Base-by-base conservation (phyloP, 2,113 vertebrate genomes). In the Etia nguti region DNA sequence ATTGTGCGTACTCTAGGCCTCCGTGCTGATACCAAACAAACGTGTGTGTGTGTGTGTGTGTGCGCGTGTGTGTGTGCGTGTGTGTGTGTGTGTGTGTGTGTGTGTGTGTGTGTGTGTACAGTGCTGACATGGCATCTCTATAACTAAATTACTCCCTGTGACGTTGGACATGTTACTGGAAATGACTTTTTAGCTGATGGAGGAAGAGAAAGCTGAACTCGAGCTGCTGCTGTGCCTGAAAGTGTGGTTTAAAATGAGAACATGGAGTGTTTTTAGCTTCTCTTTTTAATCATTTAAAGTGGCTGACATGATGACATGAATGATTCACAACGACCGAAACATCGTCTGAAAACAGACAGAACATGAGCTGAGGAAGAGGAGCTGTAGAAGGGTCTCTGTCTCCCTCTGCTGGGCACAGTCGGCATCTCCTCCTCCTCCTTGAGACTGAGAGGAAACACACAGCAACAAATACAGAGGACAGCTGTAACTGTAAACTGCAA, bases 251-350 rank as follows among this genome's bases (percentile, higher is more conserved):
- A 31, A 31, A 12, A 31, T 1, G 24, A 77, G 9, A 18, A 20
- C 26, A 1, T 2, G 26, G 4, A 5, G 16, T 0, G 26, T 77
- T 77, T n/a, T 20, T 18, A 31, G 43, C 70, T 1, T 77, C 4
- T 31, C 38, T 31, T 50, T 77, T 77, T n/a, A 50, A 77, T 50
- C 6, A 29, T 77, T 77, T 29, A 77, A 77, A 29, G 70, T 10
- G 16, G 0, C 43, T 1, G 46, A 50, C 70, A 20, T 1, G 70
- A 50, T 8, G 16, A 31, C 70, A 8, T 50, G 43, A 77, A 77
- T 77, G 43, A 77, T 50, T 77, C 70, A n/a, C 16, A 48, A n/a
- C 4, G 3, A 77, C 6, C 0, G 10, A 75, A 73, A 73, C 8
- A 1, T 73, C 38, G 5, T 73, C 38, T 73, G 38, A 29, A 75